These are phyloP conservation scores for Parambassis ranga DNA, from an alignment of 2,797 vertebrate genomes.

Conservation along the genomic window DNA sequence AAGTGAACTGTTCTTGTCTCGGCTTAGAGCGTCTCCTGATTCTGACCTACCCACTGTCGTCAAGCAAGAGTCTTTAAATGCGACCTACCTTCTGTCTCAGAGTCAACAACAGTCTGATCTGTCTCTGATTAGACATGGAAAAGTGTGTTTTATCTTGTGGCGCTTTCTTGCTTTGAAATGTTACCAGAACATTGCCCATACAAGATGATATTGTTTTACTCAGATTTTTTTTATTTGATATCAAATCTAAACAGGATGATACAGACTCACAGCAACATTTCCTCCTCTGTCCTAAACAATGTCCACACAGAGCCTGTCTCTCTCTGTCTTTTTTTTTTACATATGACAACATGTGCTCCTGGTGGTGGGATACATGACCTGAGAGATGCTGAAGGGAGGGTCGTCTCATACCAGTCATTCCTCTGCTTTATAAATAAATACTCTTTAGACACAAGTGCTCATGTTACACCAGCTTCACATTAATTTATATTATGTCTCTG, in stretches of 20 bases:
- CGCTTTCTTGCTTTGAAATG: no score
- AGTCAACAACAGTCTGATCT: slow-evolving; percentile 50
- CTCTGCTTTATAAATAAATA: slow-evolving; percentile 84
- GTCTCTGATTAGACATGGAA: slow-evolving; percentile 51
- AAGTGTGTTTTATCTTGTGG: no score
- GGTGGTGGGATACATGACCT: slow-evolving; percentile 72
- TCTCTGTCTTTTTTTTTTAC: slow-evolving; percentile 58
- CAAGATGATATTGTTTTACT: no score
- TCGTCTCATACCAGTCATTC: slow-evolving; percentile 78
- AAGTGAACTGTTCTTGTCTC: slow-evolving; percentile 62
- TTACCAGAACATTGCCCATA: neutral
- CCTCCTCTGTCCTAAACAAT: slow-evolving; percentile 50
- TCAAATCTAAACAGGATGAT: neutral
- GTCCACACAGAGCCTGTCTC: slow-evolving; percentile 33
- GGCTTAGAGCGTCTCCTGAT: slow-evolving; percentile 55
- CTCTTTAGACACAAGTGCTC: slow-evolving; percentile 69
- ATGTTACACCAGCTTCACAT: slow-evolving; percentile 67
- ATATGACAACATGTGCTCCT: slow-evolving; percentile 72
- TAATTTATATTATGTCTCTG: slow-evolving; percentile 78
- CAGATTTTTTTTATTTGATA: no score
- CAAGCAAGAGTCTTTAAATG: slow-evolving; percentile 55
- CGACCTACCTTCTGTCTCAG: slow-evolving; percentile 41
- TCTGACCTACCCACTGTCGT: slow-evolving; percentile 30
- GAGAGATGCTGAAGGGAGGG: slow-evolving; percentile 69
- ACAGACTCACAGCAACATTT: neutral